Evolutionary conservation across 2,888 invertebrate genomes (phyloP), one percentile per base, ranked within the genome.

Genomic region (Dioctria rufipes): DNA sequence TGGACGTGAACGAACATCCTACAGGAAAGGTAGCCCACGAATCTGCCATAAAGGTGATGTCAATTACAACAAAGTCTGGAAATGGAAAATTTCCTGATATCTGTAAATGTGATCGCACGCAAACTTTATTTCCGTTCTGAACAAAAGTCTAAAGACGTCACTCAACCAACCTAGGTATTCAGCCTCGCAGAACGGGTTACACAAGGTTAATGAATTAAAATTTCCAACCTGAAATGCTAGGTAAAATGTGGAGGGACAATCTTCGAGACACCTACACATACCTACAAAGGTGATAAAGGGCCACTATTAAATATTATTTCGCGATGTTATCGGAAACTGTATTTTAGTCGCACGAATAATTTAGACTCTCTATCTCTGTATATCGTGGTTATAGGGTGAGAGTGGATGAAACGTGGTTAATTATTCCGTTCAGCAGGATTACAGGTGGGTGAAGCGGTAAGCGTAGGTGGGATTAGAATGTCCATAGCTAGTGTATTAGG

Each of bases 41-140:
- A 66, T 66, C n/a, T 43, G 8, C 43, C n/a, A 43, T 51, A 51
- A 63, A 77, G 63, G 49, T 37, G 63, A 77, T 77, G 77, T 63
- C 77, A 77, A 77, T 77, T 77, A 77, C 63, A 39, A 65, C 65
- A 25, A 43, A 60, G 77, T 77, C 77, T 77, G 77, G 77, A 77
- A 77, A 77, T 77, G 63, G 63, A 77, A 77, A 77, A 77, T 77
- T 77, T 77, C 63, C 77, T 77, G 46, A 77, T 77, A 63, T 77
- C 77, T 77, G 13, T 77, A 58, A 63, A 46, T 63, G 49, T 49
- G 63, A 77, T 77, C 63, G 77, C 77, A 77, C 49, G 77, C 77
- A 77, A 77, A 61, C 42, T 77, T 77, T 77, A 77, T 77, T 77
- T 77, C 77, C 63, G 77, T 61, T 46, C 37, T 49, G 42, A 60